phyloP scores from a whole-genome alignment of 2,797 vertebrate genomes.

The Diceros bicornis region DNA sequence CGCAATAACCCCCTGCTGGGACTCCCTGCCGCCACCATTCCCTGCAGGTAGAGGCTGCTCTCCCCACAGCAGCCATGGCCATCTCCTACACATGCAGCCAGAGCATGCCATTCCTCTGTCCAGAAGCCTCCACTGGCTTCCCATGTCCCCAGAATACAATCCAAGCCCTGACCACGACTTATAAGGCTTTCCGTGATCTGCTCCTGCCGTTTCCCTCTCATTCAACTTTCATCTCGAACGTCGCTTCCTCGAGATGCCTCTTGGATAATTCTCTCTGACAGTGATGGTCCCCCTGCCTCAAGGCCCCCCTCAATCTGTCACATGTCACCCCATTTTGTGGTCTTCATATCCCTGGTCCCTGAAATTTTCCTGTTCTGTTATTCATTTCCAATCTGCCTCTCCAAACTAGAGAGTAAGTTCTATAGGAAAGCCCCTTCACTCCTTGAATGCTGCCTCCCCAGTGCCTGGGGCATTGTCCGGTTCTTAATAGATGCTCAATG shows the following conservation, averaged over 20 bases:
- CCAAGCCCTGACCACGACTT: background rate
- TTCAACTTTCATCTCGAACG: accelerated
- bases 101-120: background rate
- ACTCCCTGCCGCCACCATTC: background rate
- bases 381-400: background rate
- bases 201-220: background rate
- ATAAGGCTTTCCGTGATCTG: background rate
- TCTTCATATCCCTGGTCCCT: background rate
- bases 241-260: background rate
- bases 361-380: accelerated
- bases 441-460: too few species aligned
- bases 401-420: background rate
- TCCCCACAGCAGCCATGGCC: accelerated
- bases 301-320: accelerated
- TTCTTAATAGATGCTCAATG: background rate
- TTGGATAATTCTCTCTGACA: too few species aligned
- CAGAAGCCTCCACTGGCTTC: background rate
- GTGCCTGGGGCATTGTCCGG: accelerated
- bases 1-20: accelerated
- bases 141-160: background rate
- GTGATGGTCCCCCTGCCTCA: accelerated
- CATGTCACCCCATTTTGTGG: background rate
- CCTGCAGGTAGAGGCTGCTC: accelerated
- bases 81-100: background rate
- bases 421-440: background rate